Evolutionary conservation across 2,888 invertebrate species (phyloP), one percentile per base, ranked within the genome.

Genomic region (Spodoptera picta): DNA sequence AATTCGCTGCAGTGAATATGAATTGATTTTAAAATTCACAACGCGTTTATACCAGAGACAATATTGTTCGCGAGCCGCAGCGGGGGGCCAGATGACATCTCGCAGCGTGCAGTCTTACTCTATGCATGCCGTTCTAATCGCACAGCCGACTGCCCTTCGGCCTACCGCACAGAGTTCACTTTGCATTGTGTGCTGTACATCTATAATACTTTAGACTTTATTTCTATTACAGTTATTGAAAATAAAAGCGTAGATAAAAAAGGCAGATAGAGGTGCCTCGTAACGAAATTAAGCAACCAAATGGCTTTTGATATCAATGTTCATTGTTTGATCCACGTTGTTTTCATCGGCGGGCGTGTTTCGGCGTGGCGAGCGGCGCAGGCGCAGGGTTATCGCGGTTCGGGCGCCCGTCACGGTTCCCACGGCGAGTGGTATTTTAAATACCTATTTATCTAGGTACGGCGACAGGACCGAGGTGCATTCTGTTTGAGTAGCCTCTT

Each of bases 21-120:
- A 92, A 91, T 92, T 90, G 90, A 92, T 90, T 92, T 92, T 89
- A 90, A 91, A 92, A 92, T 91, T 92, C 89, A 92, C 89, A 87
- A 89, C 89, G 87, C 89, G 87, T 91, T 86, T 91, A 91, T 88
- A 87, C 89, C 85, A 89, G 92, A 92, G 90, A 94, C 94, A 93
- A 93, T 93, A 93, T 93, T 93, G 94, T 94, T 94, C 90, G 87
- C 93, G 87, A 87, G 87, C 84, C 93, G 76, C 94, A 88, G 92
- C 91, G 86, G 94, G 93, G 87, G 88, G 85, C 90, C 84, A 93
- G 93, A 94, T 94, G 94, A 91, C 94, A 94, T 94, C 94, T 93
- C 93, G 84, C 93, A 91, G 92, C 93, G 88, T 92, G 92, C 90
- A 91, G 90, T 87, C 91, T 86, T 86, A 86, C 89, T 88, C 86